Base-by-base conservation (phyloP, 1,140 invertebrate species). In the Zaprionus camerounensis region DNA sequence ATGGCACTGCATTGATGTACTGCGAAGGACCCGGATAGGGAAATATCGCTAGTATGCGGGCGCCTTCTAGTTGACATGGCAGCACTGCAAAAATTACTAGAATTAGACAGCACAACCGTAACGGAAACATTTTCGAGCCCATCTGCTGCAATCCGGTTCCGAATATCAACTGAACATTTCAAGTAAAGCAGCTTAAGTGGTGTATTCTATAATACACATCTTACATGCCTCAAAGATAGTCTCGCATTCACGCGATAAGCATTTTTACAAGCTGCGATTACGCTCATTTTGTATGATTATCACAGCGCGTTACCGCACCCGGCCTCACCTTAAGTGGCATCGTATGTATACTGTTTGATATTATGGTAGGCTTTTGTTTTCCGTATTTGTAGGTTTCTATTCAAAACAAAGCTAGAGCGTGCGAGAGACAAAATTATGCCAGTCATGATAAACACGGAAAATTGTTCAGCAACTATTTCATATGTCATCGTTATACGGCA, bases 1-100 rank as follows among this genome's bases (percentile, higher is more conserved):
- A 86, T 1, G 94, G 94, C 15, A 75, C 13, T 6, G 66, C 91
- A 59, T 90, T 81, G 5, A 92, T 86, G 51, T 91, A 92, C 51
- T 92, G 91, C 46, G 91, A 92, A 13, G 84, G 91, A 2, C 90
- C 87, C 3, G 72, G 71, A 61, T 68, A 91, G 0, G 90, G 90
- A 64, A 92, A 86, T 41, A 92, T 59, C 0, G 87, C 85, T 24
- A 92, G 17, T 24, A 92, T 92, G 28, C 83, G 81, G 2, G 82
- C 81, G 31, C 76, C 61, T 24, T 87, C 68, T 15, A 88, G n/a
- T 12, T 59, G 5, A 67, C 6, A 15, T 12, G 31, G 57, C 2
- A 85, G 9, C 9, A 79, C 1, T 1, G 41, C n/a, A 7, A 38
- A 49, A 15, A 71, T 2, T 7, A 62, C n/a, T 41, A 36, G 22